Evolutionary conservation across 2,888 invertebrate species (phyloP).

Genomic region (Torymus texanus): DNA sequence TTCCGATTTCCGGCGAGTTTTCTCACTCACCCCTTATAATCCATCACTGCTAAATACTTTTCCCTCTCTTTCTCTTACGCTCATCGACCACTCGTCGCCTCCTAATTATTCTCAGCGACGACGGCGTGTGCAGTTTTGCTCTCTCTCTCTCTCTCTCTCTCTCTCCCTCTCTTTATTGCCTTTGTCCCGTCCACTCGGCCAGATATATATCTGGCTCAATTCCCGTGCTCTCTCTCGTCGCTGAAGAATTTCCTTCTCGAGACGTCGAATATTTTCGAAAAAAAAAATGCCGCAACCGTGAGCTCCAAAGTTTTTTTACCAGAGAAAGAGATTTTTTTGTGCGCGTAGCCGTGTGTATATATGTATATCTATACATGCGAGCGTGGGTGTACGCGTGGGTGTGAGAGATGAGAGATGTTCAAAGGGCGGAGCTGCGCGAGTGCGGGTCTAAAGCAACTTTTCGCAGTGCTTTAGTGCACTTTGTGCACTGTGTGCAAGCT

Average conservation of each 20-base stretch:
- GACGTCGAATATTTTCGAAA: not conserved
- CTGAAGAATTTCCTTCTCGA: constrained; percentile 37
- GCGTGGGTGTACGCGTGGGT: too few species aligned
- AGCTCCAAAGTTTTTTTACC: not conserved
- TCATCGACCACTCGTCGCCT: constrained; percentile 21
- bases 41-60: not conserved
- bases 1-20: too few species aligned
- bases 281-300: not conserved
- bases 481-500: too few species aligned
- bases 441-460: too few species aligned
- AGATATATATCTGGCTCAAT: constrained; percentile 44
- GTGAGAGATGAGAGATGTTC: not conserved
- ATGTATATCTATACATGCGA: not conserved
- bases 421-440: too few species aligned
- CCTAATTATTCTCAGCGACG: not conserved
- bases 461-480: too few species aligned
- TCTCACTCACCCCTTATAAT: too few species aligned
- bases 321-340: not conserved
- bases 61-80: not conserved
- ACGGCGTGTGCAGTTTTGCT: too few species aligned
- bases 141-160: not conserved
- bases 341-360: not conserved
- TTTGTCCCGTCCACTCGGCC: constrained; percentile 22
- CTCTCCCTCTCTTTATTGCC: constrained; percentile 24
- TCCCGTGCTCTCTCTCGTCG: constrained; percentile 43